A percentile compares a stretch with the other conserved stretches of the same genome.
Evolutionary conservation across 2,888 invertebrate species (phyloP).

Genomic region (Lasius platythorax): DNA sequence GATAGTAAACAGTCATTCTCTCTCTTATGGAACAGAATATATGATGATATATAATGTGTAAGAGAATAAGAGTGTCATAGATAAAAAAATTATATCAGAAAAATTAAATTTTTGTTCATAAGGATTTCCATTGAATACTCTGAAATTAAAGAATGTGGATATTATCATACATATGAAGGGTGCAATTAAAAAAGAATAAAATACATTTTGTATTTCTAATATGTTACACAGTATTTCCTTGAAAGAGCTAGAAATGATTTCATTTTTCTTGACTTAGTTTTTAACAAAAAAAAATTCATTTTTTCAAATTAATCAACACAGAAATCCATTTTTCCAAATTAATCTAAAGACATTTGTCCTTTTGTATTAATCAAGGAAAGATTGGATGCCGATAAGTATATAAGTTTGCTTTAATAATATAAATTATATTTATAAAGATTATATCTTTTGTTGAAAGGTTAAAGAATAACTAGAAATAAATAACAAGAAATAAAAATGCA

Average conservation of each 20-base stretch:
- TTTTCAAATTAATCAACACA: neutral
- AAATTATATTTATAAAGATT: neutral
- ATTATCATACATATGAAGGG: neutral
- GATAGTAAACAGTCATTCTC: conserved; percentile 1
- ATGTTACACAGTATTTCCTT: neutral
- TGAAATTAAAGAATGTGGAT: neutral
- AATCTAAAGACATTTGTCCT: neutral
- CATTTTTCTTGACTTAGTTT: neutral
- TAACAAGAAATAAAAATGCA: conserved; percentile 19
- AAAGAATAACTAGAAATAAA: no score
- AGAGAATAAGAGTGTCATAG: conserved; percentile 16
- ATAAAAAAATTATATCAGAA: conserved; percentile 2
- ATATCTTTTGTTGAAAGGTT: neutral
- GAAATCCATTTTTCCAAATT: neutral
- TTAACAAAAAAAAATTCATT: neutral
- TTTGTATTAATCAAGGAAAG: neutral
- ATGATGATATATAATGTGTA: neutral
- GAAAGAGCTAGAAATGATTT: neutral
- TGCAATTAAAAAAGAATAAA: neutral
- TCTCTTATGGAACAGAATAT: neutral
- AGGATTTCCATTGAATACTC: neutral
- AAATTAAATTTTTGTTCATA: conserved; percentile 6
- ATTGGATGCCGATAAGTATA: neutral
- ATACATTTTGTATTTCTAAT: neutral
- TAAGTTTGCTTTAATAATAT: conserved; percentile 14